These are phyloP conservation scores for Menura novaehollandiae DNA, from an alignment of 2,113 vertebrate species.

Conservation along the genomic window DNA sequence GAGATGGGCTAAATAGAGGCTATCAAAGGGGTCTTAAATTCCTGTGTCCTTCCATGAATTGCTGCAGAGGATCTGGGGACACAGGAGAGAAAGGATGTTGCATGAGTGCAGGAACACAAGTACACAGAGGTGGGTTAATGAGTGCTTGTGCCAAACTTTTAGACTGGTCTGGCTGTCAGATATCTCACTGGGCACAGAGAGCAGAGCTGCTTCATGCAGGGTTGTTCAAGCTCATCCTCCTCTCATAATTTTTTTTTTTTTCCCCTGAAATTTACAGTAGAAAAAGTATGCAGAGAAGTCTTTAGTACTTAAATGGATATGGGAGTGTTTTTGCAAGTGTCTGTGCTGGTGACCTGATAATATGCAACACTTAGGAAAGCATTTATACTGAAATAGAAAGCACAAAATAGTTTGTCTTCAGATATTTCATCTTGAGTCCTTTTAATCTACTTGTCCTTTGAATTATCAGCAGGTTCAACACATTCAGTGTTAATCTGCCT, in stretches of 20 bases:
- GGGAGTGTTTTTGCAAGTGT: background rate
- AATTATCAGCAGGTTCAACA: background rate
- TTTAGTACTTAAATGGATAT: background rate
- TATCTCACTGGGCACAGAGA: background rate
- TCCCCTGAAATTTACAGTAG: background rate
- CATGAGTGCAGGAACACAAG: background rate
- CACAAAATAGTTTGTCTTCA: background rate
- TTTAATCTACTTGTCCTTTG: background rate
- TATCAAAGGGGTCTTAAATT: background rate
- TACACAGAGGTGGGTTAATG: background rate
- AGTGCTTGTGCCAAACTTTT: background rate
- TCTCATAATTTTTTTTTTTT: background rate
- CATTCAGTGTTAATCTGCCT: background rate
- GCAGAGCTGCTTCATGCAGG: background rate
- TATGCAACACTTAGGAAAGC: background rate
- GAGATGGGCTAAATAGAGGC: background rate
- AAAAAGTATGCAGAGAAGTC: background rate
- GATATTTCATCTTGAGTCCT: background rate
- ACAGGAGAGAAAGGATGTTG: background rate
- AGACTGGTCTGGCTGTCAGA: background rate
- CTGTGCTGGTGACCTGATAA: background rate
- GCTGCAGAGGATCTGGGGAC: background rate
- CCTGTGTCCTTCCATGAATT: background rate
- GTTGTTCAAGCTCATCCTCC: background rate
- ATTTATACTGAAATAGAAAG: background rate